Evolutionary conservation across 2,888 invertebrate species (phyloP), one percentile per base, ranked within the genome.

Genomic region (Trichopoda pennipes): DNA sequence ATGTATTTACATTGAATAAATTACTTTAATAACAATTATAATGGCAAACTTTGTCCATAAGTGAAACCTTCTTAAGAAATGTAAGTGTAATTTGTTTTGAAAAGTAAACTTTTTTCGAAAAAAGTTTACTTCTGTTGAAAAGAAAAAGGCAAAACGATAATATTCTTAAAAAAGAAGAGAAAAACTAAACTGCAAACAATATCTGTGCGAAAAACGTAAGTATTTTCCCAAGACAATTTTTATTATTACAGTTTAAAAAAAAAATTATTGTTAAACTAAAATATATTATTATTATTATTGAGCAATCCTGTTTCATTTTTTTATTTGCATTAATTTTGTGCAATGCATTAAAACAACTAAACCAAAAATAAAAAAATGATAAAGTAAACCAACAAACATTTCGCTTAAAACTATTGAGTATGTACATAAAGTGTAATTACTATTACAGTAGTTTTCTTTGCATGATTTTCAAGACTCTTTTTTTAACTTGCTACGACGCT

Each of bases 361-460:
- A 16, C 7, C 10, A 17, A 47, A 1, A 17, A 49, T 19, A 16
- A 66, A 53, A 58, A 38, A 12, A 12, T 2, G 8, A 28, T 28
- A 6, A 4, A 28, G 32, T 23, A 8, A 38, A 74, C 77, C 81
- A 81, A 69, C 47, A 58, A 77, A 74, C 63, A 78, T 78, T 81
- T 72, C 38, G 28, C 0, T 12, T 21, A 21, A 6, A 53, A 16
- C 17, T 19, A 12, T 12, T 38, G 38, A 7, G 8, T 4, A 6
- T 28, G 28, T 28, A 28, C 38, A 12, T 12, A 38, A 38, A 12
- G 10, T 38, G 10, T 12, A 38, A 38, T 38, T 38, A n/a, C n/a
- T n/a, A n/a, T n/a, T 38, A 38, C 7, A 38, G 6, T 12, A 38
- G 12, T 38, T 38, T 38, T 38, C 12, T 38, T 38, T 38, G 38